Percentiles rank a stretch among this genome's conserved stretches.
These are phyloP conservation scores for Pempheris klunzingeri DNA, from an alignment of 2,797 vertebrate species.

Conservation along the genomic window DNA sequence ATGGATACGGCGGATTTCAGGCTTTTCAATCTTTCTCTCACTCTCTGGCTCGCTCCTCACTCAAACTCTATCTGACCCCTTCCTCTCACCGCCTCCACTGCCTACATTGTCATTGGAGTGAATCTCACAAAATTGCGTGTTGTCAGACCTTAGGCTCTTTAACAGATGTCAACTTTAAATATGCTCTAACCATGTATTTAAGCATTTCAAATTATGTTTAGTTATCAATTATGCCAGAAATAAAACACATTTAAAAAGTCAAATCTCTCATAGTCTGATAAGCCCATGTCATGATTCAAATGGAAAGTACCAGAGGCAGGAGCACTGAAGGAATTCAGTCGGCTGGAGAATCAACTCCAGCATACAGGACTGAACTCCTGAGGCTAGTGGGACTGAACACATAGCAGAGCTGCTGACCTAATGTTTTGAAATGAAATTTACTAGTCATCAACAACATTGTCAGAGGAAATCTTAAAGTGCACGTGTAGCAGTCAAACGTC, in stretches of 20 bases:
- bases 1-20: constrained; percentile 36
- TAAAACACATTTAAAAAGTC: constrained; percentile 1
- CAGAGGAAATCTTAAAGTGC: neutral
- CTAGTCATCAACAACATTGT: neutral
- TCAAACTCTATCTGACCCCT: constrained; percentile 36
- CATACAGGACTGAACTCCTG: neutral
- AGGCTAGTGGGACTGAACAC: neutral
- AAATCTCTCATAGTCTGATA: constrained; percentile 1
- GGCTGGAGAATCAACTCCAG: neutral
- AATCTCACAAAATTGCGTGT: constrained; percentile 6
- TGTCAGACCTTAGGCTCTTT: constrained; percentile 13
- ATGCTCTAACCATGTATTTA: neutral
- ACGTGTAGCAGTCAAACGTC: neutral
- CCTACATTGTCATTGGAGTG: constrained; percentile 15
- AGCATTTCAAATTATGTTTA: constrained; percentile 11
- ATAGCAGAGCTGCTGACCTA: neutral
- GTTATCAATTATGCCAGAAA: constrained; percentile 4
- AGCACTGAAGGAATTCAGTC: neutral
- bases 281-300: neutral
- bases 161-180: constrained; percentile 10
- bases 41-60: constrained; percentile 22
- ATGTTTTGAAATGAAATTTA: neutral
- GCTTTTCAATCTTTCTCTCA: constrained; percentile 10
- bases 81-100: constrained; percentile 5
- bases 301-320: neutral